phyloP scores from a whole-genome alignment of 1,140 invertebrate genomes.

The Elymnias hypermnestra region DNA sequence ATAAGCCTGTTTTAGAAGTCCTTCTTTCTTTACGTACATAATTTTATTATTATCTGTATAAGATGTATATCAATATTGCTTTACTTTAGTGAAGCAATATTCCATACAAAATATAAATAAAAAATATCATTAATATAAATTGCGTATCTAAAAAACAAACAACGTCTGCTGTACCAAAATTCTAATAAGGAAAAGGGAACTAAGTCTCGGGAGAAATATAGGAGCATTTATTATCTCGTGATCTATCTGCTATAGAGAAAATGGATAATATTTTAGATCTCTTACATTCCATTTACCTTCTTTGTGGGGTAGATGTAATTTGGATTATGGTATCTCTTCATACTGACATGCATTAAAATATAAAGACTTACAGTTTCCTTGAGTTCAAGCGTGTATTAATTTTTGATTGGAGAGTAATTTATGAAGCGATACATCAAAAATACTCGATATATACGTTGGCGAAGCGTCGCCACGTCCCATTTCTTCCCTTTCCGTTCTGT shows the following conservation, averaged over 20 bases:
- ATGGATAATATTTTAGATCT: conserved; percentile 51
- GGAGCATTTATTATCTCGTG: conserved; percentile 35
- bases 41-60: too few species aligned
- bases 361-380: too few species aligned
- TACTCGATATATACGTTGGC: too few species aligned
- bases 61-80: too few species aligned
- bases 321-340: conserved; percentile 40
- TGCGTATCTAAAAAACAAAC: conserved; percentile 9
- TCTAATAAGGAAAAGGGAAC: conserved; percentile 21
- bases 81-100: neutral
- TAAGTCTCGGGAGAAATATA: conserved; percentile 25
- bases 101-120: neutral
- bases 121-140: conserved; percentile 9
- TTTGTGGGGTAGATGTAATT: conserved; percentile 29
- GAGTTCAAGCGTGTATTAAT: too few species aligned
- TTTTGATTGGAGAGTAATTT: too few species aligned
- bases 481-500: too few species aligned
- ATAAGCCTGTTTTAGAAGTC: too few species aligned
- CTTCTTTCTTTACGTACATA: too few species aligned
- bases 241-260: conserved; percentile 34
- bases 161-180: conserved; percentile 10
- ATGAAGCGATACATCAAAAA: too few species aligned
- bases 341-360: too few species aligned
- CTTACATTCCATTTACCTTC: conserved; percentile 44
- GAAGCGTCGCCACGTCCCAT: too few species aligned